These are phyloP conservation scores for Dipodomys spectabilis DNA, from an alignment of 2,113 vertebrate species.

Conservation along the genomic window DNA sequence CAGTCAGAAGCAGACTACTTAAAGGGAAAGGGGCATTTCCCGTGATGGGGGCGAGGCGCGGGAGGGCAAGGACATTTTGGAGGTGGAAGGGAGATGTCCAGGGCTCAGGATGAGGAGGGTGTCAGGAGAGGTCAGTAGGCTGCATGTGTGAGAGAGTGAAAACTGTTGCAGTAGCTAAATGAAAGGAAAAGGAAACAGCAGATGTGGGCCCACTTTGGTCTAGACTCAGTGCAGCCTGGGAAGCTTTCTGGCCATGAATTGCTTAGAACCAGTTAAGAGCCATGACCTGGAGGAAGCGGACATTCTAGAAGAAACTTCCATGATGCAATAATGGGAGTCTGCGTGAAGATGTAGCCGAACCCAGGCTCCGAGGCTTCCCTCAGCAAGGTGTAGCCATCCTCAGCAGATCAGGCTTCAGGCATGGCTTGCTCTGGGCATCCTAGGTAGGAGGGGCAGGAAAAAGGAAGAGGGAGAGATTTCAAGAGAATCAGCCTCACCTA, in stretches of 20 bases:
- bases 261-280: background rate
- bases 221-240: background rate
- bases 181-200: background rate
- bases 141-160: background rate
- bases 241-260: accelerated
- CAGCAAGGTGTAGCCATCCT: background rate
- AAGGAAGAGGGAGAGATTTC: background rate
- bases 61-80: background rate
- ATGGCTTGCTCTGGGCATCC: background rate
- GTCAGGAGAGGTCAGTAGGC: background rate
- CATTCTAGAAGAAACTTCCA: background rate
- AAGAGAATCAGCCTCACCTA: no score
- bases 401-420: background rate
- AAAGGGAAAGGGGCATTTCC: background rate
- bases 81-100: no score
- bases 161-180: background rate
- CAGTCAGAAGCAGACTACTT: background rate
- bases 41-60: background rate
- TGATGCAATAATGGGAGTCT: background rate
- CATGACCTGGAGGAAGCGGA: background rate
- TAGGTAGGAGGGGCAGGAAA: background rate
- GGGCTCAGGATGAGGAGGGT: background rate
- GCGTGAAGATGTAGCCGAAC: background rate
- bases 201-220: background rate
- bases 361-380: accelerated